Evolutionary conservation across 2,888 invertebrate genomes (phyloP).

Genomic region (Melieria crassipennis): DNA sequence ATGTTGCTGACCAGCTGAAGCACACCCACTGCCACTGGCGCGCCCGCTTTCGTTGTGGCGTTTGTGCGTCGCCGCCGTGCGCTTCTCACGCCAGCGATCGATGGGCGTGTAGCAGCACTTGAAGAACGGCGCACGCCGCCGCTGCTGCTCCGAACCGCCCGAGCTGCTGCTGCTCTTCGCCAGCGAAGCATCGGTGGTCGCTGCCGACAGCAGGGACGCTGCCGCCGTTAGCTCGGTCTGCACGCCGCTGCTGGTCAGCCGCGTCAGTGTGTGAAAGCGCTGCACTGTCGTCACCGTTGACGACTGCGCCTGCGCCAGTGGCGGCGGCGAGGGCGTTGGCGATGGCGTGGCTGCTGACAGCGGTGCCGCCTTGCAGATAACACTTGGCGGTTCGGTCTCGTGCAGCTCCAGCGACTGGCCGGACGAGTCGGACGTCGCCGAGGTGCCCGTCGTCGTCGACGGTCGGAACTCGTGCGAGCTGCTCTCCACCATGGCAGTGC

Average conservation of each 20-base stretch:
- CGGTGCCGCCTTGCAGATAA: conserved; percentile 56
- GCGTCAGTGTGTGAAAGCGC: conserved; percentile 46
- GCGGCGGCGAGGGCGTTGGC: conserved; percentile 9
- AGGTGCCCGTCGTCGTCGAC: conserved; percentile 54
- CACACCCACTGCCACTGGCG: conserved; percentile 6
- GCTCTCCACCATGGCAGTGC: conserved; percentile 65
- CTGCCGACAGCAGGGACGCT: conserved; percentile 50
- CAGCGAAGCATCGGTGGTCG: conserved; percentile 44
- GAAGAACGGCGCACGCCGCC: conserved; percentile 60
- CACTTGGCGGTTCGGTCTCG: conserved; percentile 56
- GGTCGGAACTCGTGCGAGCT: conserved; percentile 63
- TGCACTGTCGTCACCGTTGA: conserved; percentile 11
- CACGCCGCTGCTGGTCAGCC: conserved; percentile 61
- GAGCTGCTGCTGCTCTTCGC: conserved; percentile 50
- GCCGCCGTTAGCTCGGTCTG: conserved; percentile 61
- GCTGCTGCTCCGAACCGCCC: conserved; percentile 45
- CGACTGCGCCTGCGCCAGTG: conserved; percentile 39
- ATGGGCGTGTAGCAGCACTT: conserved; percentile 65
- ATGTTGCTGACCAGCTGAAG: conserved; percentile 33
- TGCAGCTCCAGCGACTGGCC: conserved; percentile 54
- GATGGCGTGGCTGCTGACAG: conserved; percentile 39
- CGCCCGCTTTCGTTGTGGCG: conserved; percentile 19
- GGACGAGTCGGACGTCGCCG: conserved; percentile 37
- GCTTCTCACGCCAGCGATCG: conserved; percentile 63
- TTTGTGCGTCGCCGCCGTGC: conserved; percentile 39